Evolutionary conservation across 2,113 vertebrate genomes (phyloP).

Genomic region (Odobenus rosmarus): DNA sequence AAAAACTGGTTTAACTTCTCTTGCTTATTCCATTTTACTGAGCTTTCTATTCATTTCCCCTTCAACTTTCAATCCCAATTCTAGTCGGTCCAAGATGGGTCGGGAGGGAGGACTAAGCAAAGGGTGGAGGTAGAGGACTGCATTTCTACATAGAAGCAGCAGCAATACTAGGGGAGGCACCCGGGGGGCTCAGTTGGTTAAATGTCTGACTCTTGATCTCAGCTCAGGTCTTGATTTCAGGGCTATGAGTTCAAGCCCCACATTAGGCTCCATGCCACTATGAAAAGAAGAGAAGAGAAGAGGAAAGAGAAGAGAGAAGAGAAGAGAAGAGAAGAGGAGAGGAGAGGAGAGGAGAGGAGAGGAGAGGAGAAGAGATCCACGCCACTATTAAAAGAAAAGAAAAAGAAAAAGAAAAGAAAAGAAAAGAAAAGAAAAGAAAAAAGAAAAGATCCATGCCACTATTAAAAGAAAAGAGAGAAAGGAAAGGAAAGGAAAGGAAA

Average conservation of each 20-base stretch:
- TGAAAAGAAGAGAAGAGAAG: too few species aligned
- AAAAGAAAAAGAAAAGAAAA: rapidly evolving
- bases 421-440: too few species aligned
- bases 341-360: too few species aligned
- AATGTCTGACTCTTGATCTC: background rate
- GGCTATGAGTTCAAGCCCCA: background rate
- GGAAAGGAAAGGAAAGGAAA: too few species aligned
- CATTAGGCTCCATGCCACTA: background rate
- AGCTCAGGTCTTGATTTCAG: background rate
- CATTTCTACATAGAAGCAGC: background rate
- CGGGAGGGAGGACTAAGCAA: background rate
- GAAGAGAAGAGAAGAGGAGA: too few species aligned
- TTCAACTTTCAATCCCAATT: conserved; percentile 29
- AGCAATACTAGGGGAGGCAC: background rate
- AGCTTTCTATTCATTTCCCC: background rate
- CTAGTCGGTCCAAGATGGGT: background rate
- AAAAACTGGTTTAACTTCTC: background rate
- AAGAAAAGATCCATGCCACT: background rate
- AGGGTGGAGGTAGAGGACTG: background rate
- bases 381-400: background rate
- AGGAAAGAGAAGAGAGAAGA: too few species aligned
- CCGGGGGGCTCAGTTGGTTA: background rate
- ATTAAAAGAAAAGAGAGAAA: too few species aligned
- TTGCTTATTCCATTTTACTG: background rate
- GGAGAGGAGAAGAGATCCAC: background rate